These are phyloP conservation scores for Gari tellinella DNA, from an alignment of 2,888 invertebrate species.

Conservation along the genomic window DNA sequence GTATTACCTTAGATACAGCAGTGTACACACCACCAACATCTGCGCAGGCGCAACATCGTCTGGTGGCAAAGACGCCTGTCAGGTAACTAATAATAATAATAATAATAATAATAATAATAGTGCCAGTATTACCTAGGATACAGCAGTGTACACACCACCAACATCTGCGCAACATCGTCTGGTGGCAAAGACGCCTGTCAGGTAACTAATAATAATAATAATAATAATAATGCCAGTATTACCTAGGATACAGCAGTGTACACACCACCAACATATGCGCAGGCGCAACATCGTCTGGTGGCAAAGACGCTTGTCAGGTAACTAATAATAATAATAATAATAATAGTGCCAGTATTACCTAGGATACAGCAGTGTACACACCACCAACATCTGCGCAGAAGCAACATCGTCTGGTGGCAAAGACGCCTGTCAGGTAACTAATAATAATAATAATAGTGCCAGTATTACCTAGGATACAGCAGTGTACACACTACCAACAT, in stretches of 20 bases:
- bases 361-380: constrained; percentile 46
- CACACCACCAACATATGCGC: constrained; percentile 66
- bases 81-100: constrained; percentile 56
- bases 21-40: constrained; percentile 54
- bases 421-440: constrained; percentile 70
- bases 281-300: constrained; percentile 60
- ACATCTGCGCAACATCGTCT: constrained; percentile 60
- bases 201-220: too few relatives aligned
- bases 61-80: constrained; percentile 71
- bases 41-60: constrained; percentile 60
- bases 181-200: constrained; percentile 74
- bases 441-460: constrained; percentile 53
- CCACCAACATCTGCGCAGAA: constrained; percentile 67
- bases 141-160: constrained; percentile 49
- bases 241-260: constrained; percentile 43
- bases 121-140: constrained; percentile 62
- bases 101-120: too few relatives aligned
- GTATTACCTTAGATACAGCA: too few relatives aligned
- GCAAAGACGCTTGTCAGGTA: constrained; percentile 72
- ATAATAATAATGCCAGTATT: too few relatives aligned
- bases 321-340: too few relatives aligned
- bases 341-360: constrained; percentile 61
- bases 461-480: constrained; percentile 55
- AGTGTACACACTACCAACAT: constrained; percentile 58
- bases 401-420: constrained; percentile 60